Percentiles rank a stretch among this genome's conserved stretches.
These are phyloP conservation scores for Drosophila mimetica DNA, from an alignment of 2,888 invertebrate species.

Conservation along the genomic window DNA sequence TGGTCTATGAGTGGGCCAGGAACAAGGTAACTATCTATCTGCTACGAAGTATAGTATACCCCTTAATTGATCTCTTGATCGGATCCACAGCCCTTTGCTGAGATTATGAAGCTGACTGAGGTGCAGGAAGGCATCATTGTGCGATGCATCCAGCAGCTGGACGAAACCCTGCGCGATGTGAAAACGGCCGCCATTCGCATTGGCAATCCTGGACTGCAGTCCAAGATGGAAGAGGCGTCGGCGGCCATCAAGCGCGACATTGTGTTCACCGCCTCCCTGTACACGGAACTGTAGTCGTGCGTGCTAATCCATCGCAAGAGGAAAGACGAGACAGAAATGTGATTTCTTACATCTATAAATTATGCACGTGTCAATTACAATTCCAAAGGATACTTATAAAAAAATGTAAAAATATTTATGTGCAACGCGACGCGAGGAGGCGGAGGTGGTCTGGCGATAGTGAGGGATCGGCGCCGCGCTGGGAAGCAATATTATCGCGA, in stretches of 20 bases:
- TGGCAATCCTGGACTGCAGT: constrained; percentile 95
- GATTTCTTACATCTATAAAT: constrained; percentile 60
- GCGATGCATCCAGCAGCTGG: constrained; percentile 97
- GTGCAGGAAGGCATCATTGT: constrained; percentile 99
- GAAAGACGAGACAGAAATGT: constrained; percentile 24
- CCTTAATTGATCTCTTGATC: background rate
- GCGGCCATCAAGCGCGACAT: constrained; percentile 97
- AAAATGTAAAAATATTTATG: constrained; percentile 73
- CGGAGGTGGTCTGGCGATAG: constrained; percentile 21
- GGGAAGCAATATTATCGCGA: constrained; percentile 87
- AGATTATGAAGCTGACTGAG: constrained; percentile 96
- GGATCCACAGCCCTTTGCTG: constrained; percentile 91
- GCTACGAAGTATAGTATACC: too few species aligned
- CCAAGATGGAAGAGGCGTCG: constrained; percentile 98
- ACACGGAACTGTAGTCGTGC: constrained; percentile 86
- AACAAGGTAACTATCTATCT: constrained; percentile 87
- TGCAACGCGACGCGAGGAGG: constrained; percentile 43
- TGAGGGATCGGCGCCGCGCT: constrained; percentile 14
- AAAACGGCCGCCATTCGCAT: constrained; percentile 96
- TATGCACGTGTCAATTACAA: constrained; percentile 71
- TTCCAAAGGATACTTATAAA: constrained; percentile 72
- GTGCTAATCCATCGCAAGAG: background rate
- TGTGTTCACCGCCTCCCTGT: constrained; percentile 98
- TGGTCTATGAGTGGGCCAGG: constrained; percentile 98
- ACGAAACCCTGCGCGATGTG: constrained; percentile 95